These are phyloP conservation scores for Porites lutea DNA, from an alignment of 64 coral and sea anemone species.

Conservation along the genomic window DNA sequence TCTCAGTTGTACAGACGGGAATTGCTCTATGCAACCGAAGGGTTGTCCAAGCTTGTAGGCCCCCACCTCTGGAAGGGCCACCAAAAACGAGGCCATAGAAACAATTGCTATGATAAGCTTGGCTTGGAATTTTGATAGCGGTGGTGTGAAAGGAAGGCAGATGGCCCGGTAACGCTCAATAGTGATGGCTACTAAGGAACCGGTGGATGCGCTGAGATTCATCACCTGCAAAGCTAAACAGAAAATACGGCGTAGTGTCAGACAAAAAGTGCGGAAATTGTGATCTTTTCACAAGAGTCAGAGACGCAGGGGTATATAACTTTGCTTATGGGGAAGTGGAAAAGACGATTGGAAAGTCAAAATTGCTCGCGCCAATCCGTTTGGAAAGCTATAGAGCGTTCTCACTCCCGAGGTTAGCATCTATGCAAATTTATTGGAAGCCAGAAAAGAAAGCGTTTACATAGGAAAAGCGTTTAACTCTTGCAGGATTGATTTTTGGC, in stretches of 20 bases:
- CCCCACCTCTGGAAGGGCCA: slow-evolving; percentile 86
- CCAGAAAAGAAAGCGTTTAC: no score
- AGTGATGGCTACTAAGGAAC: slow-evolving; percentile 89
- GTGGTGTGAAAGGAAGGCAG: slow-evolving; percentile 83
- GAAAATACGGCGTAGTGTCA: not conserved
- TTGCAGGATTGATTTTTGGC: no score
- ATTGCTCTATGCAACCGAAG: slow-evolving; percentile 76
- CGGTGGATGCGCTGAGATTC: slow-evolving; percentile 82
- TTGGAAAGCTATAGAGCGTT: no score
- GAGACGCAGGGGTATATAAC: no score
- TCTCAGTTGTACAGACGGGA: slow-evolving; percentile 39
- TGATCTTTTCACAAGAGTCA: no score
- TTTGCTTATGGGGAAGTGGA: no score
- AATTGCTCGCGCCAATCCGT: no score
- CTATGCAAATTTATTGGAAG: no score
- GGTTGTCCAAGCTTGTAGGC: slow-evolving; percentile 44
- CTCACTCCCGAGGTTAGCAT: no score
- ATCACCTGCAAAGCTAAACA: slow-evolving; percentile 83
- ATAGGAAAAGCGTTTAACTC: no score
- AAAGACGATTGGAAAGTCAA: no score
- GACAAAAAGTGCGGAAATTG: not conserved
- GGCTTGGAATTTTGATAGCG: slow-evolving; percentile 86
- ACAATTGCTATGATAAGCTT: slow-evolving; percentile 76
- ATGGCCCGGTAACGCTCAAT: slow-evolving; percentile 93
- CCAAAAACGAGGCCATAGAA: slow-evolving; percentile 80